Evolutionary conservation across 2,113 vertebrate genomes (phyloP).

Genomic region (Oryzias curvinotus): DNA sequence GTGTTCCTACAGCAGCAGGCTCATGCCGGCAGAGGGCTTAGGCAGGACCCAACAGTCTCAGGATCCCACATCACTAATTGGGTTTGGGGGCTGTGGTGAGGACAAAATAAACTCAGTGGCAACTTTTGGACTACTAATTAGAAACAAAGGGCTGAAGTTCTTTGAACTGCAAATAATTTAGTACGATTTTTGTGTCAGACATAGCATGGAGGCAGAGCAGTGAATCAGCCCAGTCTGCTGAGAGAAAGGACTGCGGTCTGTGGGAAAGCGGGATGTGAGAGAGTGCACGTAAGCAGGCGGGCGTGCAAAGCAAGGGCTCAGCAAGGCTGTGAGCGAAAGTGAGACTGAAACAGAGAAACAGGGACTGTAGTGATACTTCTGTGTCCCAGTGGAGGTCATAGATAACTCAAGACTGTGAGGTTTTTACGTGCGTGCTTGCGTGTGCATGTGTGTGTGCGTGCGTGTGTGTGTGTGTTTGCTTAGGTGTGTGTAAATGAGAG

Average conservation of each 20-base stretch:
- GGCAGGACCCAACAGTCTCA: too few species aligned
- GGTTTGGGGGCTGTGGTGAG: neutral
- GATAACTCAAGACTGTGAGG: too few species aligned
- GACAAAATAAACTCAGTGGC: neutral
- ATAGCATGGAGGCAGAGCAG: neutral
- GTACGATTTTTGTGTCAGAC: neutral
- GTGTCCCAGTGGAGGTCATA: too few species aligned
- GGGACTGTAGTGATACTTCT: too few species aligned
- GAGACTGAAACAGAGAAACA: too few species aligned
- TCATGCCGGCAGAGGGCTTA: too few species aligned
- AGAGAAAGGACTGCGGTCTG: constrained; percentile 10
- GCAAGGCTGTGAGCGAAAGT: too few species aligned
- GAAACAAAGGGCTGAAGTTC: neutral
- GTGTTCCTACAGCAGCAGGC: too few species aligned
- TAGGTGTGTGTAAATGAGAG: neutral
- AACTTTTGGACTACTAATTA: neutral
- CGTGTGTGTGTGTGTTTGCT: neutral
- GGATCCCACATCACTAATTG: too few species aligned
- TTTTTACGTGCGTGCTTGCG: neutral
- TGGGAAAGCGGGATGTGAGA: constrained; percentile 34
- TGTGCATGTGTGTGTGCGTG: neutral
- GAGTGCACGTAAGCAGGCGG: constrained; percentile 54
- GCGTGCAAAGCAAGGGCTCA: neutral
- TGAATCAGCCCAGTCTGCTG: constrained; percentile 7
- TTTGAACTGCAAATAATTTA: neutral